Base-by-base conservation (phyloP, 2,888 invertebrate species). In the Eupithecia pulchellata region DNA sequence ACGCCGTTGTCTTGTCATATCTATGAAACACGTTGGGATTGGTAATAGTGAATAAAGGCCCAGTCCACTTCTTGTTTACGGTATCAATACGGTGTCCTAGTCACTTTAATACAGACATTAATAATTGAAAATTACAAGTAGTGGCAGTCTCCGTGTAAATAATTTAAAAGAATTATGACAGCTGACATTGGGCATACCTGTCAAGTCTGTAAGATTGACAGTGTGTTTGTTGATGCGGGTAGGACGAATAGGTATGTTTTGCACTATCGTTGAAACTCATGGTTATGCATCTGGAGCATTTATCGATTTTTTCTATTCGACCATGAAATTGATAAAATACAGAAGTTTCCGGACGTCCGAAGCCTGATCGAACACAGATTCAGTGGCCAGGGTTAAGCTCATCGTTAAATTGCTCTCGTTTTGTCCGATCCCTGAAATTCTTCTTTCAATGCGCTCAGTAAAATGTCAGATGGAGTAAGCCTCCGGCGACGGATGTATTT, bases 161-260 rank as follows among this genome's bases (percentile, higher is more conserved):
- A 25, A 52, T 13, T 52, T 13, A 57, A 14, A 17, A 57, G 57
- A 29, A 57, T 57, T 57, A 29, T 57, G 17, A 29, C 57, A 29
- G 17, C 57, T 29, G 57, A 17, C 57, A 29, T 17, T 8, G 1
- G 27, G 29, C 29, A 57, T 57, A 57, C 14, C 57, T 57, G 57
- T 57, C 27, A 29, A 27, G 55, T 55, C 27, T 25, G 13, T 4
- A 27, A 27, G 55, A 55, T 27, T 27, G 57, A 57, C 29, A 17
- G 57, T 29, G 55, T 14, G 17, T 57, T 57, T 57, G 57, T 57
- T 57, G 57, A 57, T 57, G 57, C 57, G 57, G 57, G 57, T 57
- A 29, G n/a, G 17, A 25, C 13, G 13, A 25, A 52, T 25, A 25
- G 20, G 47, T 25, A 52, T 13, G 13, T 47, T 20, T 52, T 47